These are phyloP conservation scores for Gallinago solitaria DNA, from an alignment of 2,797 vertebrate genomes.

Conservation along the genomic window DNA sequence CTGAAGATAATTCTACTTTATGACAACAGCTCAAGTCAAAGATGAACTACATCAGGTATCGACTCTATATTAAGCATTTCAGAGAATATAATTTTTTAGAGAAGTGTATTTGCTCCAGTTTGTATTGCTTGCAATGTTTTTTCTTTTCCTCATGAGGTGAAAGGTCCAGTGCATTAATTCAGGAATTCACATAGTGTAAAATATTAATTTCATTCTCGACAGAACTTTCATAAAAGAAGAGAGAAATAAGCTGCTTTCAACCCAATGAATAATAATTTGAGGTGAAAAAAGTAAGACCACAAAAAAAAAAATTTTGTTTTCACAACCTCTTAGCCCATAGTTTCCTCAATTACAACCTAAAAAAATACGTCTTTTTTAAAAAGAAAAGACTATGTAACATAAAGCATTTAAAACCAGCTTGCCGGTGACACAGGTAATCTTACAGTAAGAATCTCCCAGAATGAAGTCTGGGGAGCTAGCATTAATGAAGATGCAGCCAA, in stretches of 20 bases:
- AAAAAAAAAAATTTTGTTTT: not conserved
- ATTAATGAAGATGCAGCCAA: not conserved
- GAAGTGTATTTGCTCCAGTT: not conserved
- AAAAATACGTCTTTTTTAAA: not conserved
- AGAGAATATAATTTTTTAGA: not conserved
- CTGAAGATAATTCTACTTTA: not conserved
- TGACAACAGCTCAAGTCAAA: not conserved
- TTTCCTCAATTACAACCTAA: not conserved
- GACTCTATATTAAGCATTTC: not conserved
- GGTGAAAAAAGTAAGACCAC: not conserved
- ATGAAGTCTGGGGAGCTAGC: not conserved
- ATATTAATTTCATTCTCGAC: not conserved
- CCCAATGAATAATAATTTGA: not conserved
- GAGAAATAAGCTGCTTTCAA: not conserved
- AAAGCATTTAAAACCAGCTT: not conserved
- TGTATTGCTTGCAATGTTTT: not conserved
- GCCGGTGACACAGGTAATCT: not conserved
- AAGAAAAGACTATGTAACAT: not conserved
- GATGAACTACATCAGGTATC: not conserved
- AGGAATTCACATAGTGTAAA: not conserved
- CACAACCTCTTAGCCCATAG: not conserved
- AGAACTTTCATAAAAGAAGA: not conserved
- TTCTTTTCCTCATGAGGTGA: not conserved
- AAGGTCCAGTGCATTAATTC: not conserved
- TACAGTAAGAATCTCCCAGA: not conserved